These are phyloP conservation scores for Eutolmus rufibarbis DNA, from an alignment of 2,888 invertebrate genomes.

Conservation along the genomic window DNA sequence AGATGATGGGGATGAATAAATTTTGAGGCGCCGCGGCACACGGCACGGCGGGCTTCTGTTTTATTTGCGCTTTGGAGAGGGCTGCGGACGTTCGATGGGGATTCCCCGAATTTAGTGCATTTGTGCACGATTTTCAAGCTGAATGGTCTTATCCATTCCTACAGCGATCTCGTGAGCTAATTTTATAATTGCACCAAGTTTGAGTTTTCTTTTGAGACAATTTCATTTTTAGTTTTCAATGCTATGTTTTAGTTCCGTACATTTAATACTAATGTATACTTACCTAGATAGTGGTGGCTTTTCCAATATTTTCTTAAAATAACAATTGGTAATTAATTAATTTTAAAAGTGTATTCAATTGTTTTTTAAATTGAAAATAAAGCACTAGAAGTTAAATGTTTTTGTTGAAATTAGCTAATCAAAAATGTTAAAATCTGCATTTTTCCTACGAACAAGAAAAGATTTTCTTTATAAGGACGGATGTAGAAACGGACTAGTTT, in stretches of 20 bases:
- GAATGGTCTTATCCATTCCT: background rate
- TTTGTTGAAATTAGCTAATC: too few relatives aligned
- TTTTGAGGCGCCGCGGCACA: background rate
- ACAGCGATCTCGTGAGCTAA: background rate
- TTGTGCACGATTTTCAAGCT: background rate
- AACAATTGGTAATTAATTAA: background rate
- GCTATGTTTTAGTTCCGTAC: background rate
- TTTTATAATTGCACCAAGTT: background rate
- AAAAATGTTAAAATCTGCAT: too few relatives aligned
- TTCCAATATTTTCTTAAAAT: too few relatives aligned
- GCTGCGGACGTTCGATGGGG: background rate
- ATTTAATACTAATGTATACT: background rate
- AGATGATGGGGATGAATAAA: constrained; percentile 39
- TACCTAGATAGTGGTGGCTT: too few relatives aligned
- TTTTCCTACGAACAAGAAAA: too few relatives aligned
- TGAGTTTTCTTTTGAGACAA: too few relatives aligned
- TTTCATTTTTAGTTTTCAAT: background rate
- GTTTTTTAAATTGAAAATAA: too few relatives aligned
- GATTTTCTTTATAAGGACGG: background rate
- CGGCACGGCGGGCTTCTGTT: background rate
- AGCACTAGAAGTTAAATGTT: background rate
- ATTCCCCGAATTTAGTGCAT: background rate
- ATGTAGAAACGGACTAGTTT: background rate
- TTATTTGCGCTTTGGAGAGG: background rate
- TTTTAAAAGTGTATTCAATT: background rate